phyloP scores from a whole-genome alignment of 2,888 invertebrate species.

The Conus canariensis region DNA sequence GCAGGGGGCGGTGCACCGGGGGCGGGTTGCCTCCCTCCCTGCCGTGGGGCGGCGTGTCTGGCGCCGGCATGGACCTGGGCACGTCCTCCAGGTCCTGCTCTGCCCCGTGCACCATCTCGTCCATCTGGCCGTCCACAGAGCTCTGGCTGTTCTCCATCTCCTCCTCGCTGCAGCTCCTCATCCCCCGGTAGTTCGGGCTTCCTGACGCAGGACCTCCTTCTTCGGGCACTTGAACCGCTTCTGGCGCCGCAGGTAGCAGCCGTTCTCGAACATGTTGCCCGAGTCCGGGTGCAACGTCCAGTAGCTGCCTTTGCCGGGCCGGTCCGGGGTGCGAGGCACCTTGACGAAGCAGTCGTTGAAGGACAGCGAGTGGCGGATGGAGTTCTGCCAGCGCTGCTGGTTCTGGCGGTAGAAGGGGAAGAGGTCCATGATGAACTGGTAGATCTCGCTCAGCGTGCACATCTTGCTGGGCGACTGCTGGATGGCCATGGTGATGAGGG shows the following conservation, averaged over 20 bases:
- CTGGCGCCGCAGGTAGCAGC: conserved; percentile 96
- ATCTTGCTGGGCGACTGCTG: conserved; percentile 97
- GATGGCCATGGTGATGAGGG: conserved; percentile 99
- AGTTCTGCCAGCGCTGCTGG: conserved; percentile 99
- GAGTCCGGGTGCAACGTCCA: conserved; percentile 99
- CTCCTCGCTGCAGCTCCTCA: conserved; percentile 26
- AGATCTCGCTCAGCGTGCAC: conserved; percentile 98
- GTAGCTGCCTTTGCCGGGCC: conserved; percentile 99
- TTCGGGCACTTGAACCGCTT: conserved; percentile 99
- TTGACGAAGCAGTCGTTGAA: conserved; percentile 99
- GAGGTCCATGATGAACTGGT: conserved; percentile 99
- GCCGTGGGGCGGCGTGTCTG: conserved; percentile 48
- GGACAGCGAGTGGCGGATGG: conserved; percentile 96
- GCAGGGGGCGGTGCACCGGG: background rate
- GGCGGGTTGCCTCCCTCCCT: conserved; percentile 41
- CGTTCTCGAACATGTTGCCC: conserved; percentile 99
- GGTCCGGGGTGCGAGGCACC: conserved; percentile 90
- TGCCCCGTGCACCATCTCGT: conserved; percentile 42
- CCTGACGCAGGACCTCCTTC: conserved; percentile 89
- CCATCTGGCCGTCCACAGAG: conserved; percentile 41
- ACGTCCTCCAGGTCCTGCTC: conserved; percentile 38
- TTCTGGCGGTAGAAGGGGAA: conserved; percentile 99
- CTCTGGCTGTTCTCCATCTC: conserved; percentile 42
- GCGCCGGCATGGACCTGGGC: conserved; percentile 43
- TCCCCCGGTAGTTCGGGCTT: conserved; percentile 43